Evolutionary conservation across 2,113 vertebrate genomes (phyloP).

Genomic region (Ornithorhynchus anatinus): DNA sequence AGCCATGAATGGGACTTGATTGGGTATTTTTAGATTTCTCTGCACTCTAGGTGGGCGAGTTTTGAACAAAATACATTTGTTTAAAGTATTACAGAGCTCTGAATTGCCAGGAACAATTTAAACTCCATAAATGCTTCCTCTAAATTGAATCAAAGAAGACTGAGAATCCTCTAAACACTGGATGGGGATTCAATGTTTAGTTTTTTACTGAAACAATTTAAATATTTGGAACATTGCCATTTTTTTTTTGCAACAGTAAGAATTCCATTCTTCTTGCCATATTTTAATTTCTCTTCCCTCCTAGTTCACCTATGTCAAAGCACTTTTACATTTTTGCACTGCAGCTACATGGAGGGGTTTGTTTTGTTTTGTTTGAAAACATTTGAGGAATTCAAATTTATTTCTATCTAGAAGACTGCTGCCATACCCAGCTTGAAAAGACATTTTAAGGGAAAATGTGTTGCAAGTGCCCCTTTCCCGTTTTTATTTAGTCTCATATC

Average conservation of each 20-base stretch:
- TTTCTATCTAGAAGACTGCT: constrained; percentile 25
- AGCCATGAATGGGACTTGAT: constrained; percentile 34
- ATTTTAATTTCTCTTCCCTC: constrained; percentile 35
- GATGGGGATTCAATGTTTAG: constrained; percentile 53
- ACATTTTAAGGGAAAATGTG: constrained; percentile 41
- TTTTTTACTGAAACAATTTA: constrained; percentile 65
- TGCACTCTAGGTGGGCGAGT: constrained; percentile 11
- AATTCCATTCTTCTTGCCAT: not conserved
- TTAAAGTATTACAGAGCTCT: constrained; percentile 57
- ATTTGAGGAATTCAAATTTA: constrained; percentile 26
- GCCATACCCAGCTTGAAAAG: not conserved
- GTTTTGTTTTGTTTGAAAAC: not conserved
- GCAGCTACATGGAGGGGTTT: not conserved
- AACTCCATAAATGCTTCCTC: constrained; percentile 61
- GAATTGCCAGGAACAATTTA: constrained; percentile 66
- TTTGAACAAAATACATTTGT: constrained; percentile 60
- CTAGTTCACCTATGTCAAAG: constrained; percentile 4
- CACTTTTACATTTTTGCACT: not conserved
- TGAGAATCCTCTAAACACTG: constrained; percentile 57
- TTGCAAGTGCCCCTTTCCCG: constrained; percentile 21
- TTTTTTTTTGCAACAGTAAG: constrained; percentile 35
- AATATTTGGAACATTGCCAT: constrained; percentile 48
- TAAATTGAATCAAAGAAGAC: constrained; percentile 65
- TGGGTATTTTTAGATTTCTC: constrained; percentile 55
- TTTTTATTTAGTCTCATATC: constrained; percentile 36